Conservation (phyloP, 2,113 vertebrate species). For the Hyla sarda region DNA sequence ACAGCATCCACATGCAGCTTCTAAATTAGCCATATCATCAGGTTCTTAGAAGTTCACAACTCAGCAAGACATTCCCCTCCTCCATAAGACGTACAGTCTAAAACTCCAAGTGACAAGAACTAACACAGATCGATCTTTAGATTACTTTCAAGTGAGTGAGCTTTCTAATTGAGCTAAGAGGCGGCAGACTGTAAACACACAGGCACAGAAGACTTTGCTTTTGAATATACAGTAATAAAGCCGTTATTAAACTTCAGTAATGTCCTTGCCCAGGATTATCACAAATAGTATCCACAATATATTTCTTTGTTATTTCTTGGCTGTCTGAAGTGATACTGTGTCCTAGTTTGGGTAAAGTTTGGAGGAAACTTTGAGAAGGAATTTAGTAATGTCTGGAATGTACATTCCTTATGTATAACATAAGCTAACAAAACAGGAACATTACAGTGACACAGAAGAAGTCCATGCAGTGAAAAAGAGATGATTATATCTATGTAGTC, state of each 20-base stretch:
- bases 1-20: slow-evolving; percentile 22
- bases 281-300: slow-evolving; percentile 28
- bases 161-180: slow-evolving; percentile 50
- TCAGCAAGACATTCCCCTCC: slow-evolving; percentile 46
- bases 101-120: slow-evolving; percentile 53
- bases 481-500: not conserved
- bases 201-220: slow-evolving; percentile 25
- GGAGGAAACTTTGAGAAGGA: slow-evolving; percentile 18
- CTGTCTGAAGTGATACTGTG: slow-evolving; percentile 21
- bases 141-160: slow-evolving; percentile 50
- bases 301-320: slow-evolving; percentile 20
- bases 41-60: slow-evolving; percentile 38
- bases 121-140: slow-evolving; percentile 54
- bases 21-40: slow-evolving; percentile 33
- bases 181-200: slow-evolving; percentile 37
- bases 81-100: slow-evolving; percentile 22
- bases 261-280: slow-evolving; percentile 45
- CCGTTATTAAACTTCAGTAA: slow-evolving; percentile 37
- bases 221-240: slow-evolving; percentile 50
- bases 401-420: slow-evolving; percentile 45
- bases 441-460: not conserved
- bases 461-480: not conserved
- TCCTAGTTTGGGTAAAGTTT: slow-evolving; percentile 39
- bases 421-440: not conserved
- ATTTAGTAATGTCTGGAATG: slow-evolving; percentile 31